A percentile compares a stretch with the other conserved stretches of the same genome.
phyloP scores from a whole-genome alignment of 1,140 invertebrate species.

The Aphidius ervi region DNA sequence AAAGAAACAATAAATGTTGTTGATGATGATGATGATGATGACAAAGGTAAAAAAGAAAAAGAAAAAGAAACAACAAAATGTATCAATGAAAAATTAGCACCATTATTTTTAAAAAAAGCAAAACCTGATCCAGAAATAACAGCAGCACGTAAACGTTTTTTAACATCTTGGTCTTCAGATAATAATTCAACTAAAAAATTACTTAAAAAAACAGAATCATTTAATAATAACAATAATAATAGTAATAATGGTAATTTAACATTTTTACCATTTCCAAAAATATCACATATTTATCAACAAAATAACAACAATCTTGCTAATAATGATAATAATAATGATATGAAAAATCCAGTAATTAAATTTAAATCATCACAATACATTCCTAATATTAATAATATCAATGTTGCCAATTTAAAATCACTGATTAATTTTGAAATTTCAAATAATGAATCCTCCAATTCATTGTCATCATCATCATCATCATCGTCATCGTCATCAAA shows the following conservation, averaged over 20 bases:
- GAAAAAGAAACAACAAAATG: slow-evolving; percentile 5
- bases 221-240: neutral
- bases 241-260: neutral
- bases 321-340: neutral
- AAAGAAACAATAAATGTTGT: neutral
- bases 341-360: slow-evolving; percentile 4
- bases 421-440: slow-evolving; percentile 16
- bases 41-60: neutral
- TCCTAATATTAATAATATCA: slow-evolving; percentile 11
- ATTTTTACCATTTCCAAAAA: slow-evolving; percentile 39
- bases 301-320: too few relatives aligned
- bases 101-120: slow-evolving; percentile 45
- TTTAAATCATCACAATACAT: slow-evolving; percentile 24
- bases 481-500: neutral
- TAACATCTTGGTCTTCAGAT: slow-evolving; percentile 39
- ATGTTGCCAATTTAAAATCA: slow-evolving; percentile 22
- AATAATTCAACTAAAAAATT: slow-evolving; percentile 26
- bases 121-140: slow-evolving; percentile 38
- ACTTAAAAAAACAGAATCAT: slow-evolving; percentile 13
- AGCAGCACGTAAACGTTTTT: slow-evolving; percentile 35
- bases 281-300: slow-evolving; percentile 45
- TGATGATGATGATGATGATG: neutral
- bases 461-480: too few relatives aligned
- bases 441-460: neutral
- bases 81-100: slow-evolving; percentile 41